Conservation (phyloP, 2,797 vertebrate species). For the Vespertilio murinus region DNA sequence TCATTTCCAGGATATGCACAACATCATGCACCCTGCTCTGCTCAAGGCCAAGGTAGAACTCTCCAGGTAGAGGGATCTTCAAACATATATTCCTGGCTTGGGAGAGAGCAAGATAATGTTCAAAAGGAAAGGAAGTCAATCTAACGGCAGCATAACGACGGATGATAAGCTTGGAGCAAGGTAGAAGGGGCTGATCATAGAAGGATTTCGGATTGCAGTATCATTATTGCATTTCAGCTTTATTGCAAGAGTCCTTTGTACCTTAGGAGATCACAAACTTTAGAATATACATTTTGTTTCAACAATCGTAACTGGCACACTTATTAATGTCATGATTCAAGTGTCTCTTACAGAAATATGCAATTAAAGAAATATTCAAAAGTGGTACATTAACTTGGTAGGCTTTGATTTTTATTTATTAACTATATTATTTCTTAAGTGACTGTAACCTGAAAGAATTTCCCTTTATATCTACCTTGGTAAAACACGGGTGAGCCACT, state of each 20-base stretch:
- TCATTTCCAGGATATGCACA: neutral
- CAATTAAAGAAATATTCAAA: neutral
- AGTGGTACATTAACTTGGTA: neutral
- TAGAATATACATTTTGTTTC: constrained; percentile 17
- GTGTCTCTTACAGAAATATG: neutral
- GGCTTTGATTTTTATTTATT: constrained; percentile 18
- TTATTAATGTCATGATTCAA: neutral
- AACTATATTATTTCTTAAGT: neutral
- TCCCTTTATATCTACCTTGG: neutral
- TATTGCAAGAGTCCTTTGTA: neutral
- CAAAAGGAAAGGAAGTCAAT: neutral
- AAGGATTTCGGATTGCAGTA: neutral
- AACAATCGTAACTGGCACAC: neutral
- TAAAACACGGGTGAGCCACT: neutral
- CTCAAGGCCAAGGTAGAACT: neutral
- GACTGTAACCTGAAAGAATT: neutral
- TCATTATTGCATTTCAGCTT: neutral
- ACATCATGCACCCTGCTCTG: accelerated
- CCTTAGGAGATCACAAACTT: neutral
- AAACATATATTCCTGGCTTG: neutral
- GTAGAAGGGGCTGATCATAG: neutral
- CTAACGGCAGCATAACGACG: neutral
- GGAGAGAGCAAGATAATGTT: neutral
- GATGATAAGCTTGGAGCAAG: neutral
- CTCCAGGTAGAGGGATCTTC: neutral